Conservation (phyloP, 2,888 invertebrate species). For the Rapana venosa region DNA sequence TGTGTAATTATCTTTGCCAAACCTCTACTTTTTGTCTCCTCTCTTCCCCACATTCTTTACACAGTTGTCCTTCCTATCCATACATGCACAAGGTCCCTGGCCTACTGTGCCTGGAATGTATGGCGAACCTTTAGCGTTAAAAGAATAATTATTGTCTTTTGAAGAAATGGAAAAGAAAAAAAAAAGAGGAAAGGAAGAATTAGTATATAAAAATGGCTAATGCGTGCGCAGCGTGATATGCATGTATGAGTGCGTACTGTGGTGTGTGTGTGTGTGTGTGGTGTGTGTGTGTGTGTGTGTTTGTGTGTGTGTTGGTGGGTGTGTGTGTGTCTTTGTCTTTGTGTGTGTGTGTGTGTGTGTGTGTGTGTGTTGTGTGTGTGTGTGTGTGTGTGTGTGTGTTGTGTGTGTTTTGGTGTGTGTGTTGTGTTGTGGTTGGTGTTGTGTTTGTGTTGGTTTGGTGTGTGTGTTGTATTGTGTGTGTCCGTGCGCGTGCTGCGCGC, state of each 20-base stretch:
- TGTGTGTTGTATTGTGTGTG: not conserved
- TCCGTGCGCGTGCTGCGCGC: not conserved
- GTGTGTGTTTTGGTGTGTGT: not conserved
- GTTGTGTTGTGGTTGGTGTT: not conserved
- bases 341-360: not conserved
- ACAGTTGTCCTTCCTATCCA: not conserved
- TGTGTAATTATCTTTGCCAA: no score
- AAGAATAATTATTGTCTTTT: no score
- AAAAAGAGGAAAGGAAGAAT: no score
- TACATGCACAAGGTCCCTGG: not conserved
- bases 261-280: not conserved
- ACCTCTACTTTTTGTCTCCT: no score
- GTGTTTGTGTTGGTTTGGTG: no score
- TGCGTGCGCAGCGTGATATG: not conserved
- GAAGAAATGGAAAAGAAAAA: no score
- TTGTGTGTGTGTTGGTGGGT: no score
- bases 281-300: not conserved
- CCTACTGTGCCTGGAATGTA: not conserved
- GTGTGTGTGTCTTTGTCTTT: not conserved
- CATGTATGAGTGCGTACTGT: no score
- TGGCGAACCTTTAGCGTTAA: not conserved
- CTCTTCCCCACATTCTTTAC: no score
- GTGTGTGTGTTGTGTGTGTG: not conserved
- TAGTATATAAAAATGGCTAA: not conserved
- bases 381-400: not conserved